Percentiles rank a stretch among this genome's conserved stretches.
Conservation (phyloP, 2,113 vertebrate genomes). For the Catharus fuscescens region DNA sequence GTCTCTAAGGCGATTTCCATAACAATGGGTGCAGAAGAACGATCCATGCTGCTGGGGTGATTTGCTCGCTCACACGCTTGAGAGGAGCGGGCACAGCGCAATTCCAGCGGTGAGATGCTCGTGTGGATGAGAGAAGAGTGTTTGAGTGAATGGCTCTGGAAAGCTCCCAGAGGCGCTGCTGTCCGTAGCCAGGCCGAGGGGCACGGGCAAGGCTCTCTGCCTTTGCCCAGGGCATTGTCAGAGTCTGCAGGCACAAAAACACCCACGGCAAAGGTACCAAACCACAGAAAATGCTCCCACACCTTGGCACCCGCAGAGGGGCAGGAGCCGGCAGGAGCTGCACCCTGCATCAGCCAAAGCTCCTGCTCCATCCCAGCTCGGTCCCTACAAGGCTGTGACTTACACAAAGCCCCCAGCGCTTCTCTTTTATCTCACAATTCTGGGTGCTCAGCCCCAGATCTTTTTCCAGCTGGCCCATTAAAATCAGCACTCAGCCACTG, state of each 20-base stretch:
- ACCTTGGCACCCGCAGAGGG: not conserved
- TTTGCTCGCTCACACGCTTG: fast-evolving
- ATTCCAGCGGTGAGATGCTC: not conserved
- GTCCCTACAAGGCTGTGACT: fast-evolving
- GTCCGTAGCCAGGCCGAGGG: not conserved
- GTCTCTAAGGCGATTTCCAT: slow-evolving; percentile 46
- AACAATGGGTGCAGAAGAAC: slow-evolving; percentile 17
- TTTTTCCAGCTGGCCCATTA: not conserved
- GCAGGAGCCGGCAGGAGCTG: not conserved
- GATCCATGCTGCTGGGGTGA: not conserved
- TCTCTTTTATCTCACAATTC: not conserved
- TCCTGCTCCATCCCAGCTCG: fast-evolving
- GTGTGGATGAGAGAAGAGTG: fast-evolving
- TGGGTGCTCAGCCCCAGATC: not conserved
- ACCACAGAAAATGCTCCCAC: not conserved
- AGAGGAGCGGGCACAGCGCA: fast-evolving
- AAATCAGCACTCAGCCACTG: not conserved
- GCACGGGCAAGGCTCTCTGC: not conserved
- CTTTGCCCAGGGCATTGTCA: fast-evolving
- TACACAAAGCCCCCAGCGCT: not conserved
- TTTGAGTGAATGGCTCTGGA: not conserved
- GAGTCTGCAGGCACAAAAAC: not conserved
- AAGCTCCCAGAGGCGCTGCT: not conserved
- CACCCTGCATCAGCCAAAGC: not conserved
- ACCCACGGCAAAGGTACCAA: not conserved